Base-by-base conservation (phyloP, 2,797 vertebrate genomes). In the Coregonus sp. region DNA sequence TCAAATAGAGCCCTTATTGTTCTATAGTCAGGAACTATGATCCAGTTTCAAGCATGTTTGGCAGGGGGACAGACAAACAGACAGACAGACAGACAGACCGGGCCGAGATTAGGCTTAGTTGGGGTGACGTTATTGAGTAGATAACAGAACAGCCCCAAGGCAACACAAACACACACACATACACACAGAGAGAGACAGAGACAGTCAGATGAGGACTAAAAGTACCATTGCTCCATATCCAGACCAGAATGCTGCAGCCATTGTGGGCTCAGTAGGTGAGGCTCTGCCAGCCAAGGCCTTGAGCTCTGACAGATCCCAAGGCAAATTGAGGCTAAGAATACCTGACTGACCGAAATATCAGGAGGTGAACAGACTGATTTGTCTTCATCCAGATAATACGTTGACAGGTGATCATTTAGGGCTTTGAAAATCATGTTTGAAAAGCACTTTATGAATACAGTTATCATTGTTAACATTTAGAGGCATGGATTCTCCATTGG, bases 221-320 rank as follows among this genome's bases (percentile, higher is more conserved):
- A 80, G 79, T 78, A 79, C 18, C 70, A 73, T 54, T 54, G 76
- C 74, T 85, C 89, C 86, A 90, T 91, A 91, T 88, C 86, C 87
- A 92, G 74, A 84, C 71, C n/a, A 61, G 72, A 29, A 73, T 73
- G 51, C 70, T 71, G 82, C 74, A 76, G 47, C 71, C 78, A 80
- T 83, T 84, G 84, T 84, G 84, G 61, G 70, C 29, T 72, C 29
- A 75, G 73, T 79, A 80, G 70, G 71, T 29, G 56, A 82, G 9
- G 18, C 4, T 59, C n/a, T 20, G 54, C 33, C 35, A 18, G 67
- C 16, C 67, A 69, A 15, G 54, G 37, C 67, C 5, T 18, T 40
- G 67, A 40, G 6, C 35, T 69, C 67, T 69, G 29, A 40, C n/a
- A 50, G 40, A 70, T 70, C n/a, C 69, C 69, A 20, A 3, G n/a